Evolutionary conservation across 2,797 vertebrate genomes (phyloP).

Genomic region (Zalophus californianus): DNA sequence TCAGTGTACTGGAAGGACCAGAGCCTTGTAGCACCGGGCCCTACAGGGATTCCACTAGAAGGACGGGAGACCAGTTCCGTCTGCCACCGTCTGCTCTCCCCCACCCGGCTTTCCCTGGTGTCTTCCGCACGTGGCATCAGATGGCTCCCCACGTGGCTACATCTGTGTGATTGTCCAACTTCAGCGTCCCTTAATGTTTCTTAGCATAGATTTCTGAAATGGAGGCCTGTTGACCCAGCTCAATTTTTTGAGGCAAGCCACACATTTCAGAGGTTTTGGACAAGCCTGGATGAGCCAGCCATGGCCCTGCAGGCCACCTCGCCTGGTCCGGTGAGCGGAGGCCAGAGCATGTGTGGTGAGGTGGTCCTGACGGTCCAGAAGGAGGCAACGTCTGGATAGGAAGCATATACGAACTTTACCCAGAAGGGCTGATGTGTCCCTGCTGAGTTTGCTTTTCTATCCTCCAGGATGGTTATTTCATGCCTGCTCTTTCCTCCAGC

Average conservation of each 20-base stretch:
- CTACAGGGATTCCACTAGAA: background rate
- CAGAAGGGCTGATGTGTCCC: rapidly evolving
- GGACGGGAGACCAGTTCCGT: background rate
- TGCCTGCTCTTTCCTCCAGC: background rate
- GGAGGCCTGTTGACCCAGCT: background rate
- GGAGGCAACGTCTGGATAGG: rapidly evolving
- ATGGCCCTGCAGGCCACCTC: background rate
- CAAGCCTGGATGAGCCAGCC: background rate
- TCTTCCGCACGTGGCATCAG: background rate
- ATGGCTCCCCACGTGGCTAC: background rate
- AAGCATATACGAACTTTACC: background rate
- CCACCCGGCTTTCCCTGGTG: background rate
- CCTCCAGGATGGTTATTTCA: background rate
- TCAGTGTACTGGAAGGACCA: background rate
- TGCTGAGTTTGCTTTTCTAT: background rate
- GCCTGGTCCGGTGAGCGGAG: too few relatives aligned
- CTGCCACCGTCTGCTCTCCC: background rate
- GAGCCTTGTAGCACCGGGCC: background rate
- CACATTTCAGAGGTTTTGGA: background rate
- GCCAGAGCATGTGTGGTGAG: background rate
- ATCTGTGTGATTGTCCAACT: background rate
- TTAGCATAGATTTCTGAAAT: background rate
- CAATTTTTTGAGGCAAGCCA: background rate
- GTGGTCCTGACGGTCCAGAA: background rate
- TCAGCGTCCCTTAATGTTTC: background rate